These are phyloP conservation scores for Rhynchopsitta pachyrhyncha DNA, from an alignment of 2,113 vertebrate genomes.

Conservation along the genomic window DNA sequence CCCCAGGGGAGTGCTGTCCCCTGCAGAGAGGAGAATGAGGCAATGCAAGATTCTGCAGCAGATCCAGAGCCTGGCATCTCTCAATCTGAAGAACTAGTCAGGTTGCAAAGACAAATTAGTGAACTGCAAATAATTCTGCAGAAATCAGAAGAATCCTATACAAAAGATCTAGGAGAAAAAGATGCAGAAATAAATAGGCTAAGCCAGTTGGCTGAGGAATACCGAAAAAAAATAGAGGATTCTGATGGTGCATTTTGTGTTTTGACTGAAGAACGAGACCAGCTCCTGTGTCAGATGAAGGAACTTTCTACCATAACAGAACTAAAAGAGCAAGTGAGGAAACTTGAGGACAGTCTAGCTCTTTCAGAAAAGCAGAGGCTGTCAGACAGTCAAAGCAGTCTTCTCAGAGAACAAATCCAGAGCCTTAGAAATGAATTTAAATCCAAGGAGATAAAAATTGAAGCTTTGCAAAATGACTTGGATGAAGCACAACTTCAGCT, in stretches of 20 bases:
- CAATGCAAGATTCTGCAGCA: neutral
- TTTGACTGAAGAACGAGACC: constrained; percentile 74
- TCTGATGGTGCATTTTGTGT: constrained; percentile 50
- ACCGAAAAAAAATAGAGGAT: constrained; percentile 71
- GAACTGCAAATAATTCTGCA: constrained; percentile 56
- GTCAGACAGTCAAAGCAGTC: constrained; percentile 70
- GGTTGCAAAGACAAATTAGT: constrained; percentile 38
- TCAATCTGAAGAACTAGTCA: constrained; percentile 45
- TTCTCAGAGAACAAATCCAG: constrained; percentile 84
- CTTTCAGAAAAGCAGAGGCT: constrained; percentile 71
- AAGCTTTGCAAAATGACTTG: constrained; percentile 81
- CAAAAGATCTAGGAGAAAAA: constrained; percentile 60
- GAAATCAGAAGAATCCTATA: constrained; percentile 61
- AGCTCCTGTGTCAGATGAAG: constrained; percentile 67
- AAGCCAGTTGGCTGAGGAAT: constrained; percentile 70
- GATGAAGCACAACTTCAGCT: constrained; percentile 72
- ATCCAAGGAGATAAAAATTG: constrained; percentile 85
- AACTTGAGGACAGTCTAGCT: constrained; percentile 67
- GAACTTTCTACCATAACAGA: constrained; percentile 50
- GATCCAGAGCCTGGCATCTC: neutral
- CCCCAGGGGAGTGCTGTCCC: neutral
- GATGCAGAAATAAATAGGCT: constrained; percentile 78
- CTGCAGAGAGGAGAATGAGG: neutral
- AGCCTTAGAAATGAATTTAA: constrained; percentile 78
- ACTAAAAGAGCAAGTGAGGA: constrained; percentile 72